phyloP scores from a whole-genome alignment of 2,113 vertebrate genomes.

The Malurus cyaneus region DNA sequence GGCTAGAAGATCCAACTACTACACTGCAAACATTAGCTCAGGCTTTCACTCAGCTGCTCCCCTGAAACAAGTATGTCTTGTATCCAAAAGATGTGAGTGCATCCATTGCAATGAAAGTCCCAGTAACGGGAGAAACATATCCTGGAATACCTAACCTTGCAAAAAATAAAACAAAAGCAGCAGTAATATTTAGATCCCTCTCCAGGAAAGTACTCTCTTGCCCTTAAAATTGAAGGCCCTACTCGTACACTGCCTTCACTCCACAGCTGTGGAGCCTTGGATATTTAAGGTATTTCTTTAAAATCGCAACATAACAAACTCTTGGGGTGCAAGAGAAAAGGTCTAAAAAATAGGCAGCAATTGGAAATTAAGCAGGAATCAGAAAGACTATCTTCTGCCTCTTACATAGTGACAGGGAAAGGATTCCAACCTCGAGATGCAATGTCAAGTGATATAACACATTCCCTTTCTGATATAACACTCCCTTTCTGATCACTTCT shows the following conservation, averaged over 20 bases:
- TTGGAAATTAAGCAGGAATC: neutral
- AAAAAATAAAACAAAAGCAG: neutral
- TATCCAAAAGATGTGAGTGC: accelerated
- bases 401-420: neutral
- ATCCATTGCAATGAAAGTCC: neutral
- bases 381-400: neutral
- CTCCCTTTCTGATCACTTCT: neutral
- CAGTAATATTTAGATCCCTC: neutral
- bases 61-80: neutral
- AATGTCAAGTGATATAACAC: neutral
- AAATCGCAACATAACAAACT: neutral
- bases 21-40: neutral
- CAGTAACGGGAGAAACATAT: neutral
- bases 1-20: neutral
- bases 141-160: neutral
- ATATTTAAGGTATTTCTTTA: neutral
- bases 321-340: neutral
- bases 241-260: neutral
- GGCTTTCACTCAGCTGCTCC: neutral
- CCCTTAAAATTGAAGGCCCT: neutral
- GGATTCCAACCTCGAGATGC: neutral
- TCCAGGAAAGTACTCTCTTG: neutral
- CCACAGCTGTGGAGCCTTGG: neutral
- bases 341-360: neutral
- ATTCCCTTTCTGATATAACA: too few species aligned